Evolutionary conservation across 2,797 vertebrate species (phyloP), one percentile per base, ranked within the genome.

Genomic region (Miichthys miiuy): DNA sequence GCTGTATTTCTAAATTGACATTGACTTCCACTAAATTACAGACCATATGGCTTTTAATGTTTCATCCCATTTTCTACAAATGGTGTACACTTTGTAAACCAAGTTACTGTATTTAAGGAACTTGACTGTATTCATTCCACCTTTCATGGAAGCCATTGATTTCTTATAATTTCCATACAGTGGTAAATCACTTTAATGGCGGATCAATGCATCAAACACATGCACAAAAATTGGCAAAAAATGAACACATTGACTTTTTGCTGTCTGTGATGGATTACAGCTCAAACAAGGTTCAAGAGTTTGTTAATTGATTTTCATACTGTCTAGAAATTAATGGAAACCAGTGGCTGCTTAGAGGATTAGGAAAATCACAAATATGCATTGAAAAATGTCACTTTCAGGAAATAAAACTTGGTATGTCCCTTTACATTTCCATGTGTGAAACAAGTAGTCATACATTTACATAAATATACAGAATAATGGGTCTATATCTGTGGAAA

Each of bases 131-230:
- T 58, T 73, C 68, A 71, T 71, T 70, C 41, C 52, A 34, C 30
- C 56, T 41, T 50, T 80, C 58, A 10, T 48, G 47, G 25, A 64
- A 72, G 68, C 58, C 20, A n/a, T 51, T 80, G 71, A 23, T 65
- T 80, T 80, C 21, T n/a, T 50, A 80, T 77, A 8, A 77, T 34
- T 42, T 77, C 61, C 44, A 48, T 70, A 52, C 14, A 4, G 30
- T 47, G 20, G 7, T n/a, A n/a, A 27, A 11, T 50, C 5, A 18
- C 2, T 58, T 34, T 23, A 38, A 70, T 18, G 47, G 46, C 10
- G 10, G 38, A 30, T 27, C 2, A 17, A n/a, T 38, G 21, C 17
- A 13, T 58, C 25, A 44, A n/a, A 16, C 18, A 18, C 23, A 34
- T 21, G 17, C 14, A 30, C 44, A 30, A 9, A 38, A 38, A 16